Conservation (phyloP, 2,113 vertebrate genomes). For the Guaruba guarouba region DNA sequence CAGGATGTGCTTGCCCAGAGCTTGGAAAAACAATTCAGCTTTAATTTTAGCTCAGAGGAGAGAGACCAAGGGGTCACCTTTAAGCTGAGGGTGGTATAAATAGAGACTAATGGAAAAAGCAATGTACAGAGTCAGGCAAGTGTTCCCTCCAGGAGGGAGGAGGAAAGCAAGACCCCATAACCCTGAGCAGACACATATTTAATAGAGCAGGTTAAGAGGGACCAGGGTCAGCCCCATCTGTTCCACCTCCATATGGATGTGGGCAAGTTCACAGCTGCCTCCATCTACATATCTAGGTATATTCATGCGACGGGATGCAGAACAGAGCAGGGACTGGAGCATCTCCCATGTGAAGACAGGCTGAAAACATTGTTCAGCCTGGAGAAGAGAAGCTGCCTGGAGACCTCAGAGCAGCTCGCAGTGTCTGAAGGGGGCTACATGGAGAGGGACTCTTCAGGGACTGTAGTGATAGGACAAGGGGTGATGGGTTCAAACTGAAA, state of each 20-base stretch:
- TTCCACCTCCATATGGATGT: not conserved
- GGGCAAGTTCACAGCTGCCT: not conserved
- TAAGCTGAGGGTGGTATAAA: conserved; percentile 18
- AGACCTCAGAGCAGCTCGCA: not conserved
- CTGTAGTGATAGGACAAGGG: not conserved
- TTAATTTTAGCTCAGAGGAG: conserved; percentile 30
- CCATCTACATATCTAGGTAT: not conserved
- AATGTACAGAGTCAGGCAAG: not conserved
- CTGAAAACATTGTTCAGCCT: not conserved
- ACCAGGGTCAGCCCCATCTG: not conserved
- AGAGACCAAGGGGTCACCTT: conserved; percentile 30
- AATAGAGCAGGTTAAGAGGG: not conserved
- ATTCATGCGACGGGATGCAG: not conserved
- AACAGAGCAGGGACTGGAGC: not conserved
- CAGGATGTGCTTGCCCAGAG: not conserved
- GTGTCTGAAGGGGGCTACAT: not conserved
- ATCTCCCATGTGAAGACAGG: not conserved
- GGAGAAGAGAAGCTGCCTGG: not conserved
- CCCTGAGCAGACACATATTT: not conserved
- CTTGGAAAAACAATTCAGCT: not conserved
- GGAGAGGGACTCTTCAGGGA: not conserved
- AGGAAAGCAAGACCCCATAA: not conserved
- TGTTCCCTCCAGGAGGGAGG: not conserved
- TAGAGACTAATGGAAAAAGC: not conserved
- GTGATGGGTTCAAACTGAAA: not conserved